Evolutionary conservation across 2,888 invertebrate genomes (phyloP), one percentile per base, ranked within the genome.

Genomic region (Cotesia congregata): DNA sequence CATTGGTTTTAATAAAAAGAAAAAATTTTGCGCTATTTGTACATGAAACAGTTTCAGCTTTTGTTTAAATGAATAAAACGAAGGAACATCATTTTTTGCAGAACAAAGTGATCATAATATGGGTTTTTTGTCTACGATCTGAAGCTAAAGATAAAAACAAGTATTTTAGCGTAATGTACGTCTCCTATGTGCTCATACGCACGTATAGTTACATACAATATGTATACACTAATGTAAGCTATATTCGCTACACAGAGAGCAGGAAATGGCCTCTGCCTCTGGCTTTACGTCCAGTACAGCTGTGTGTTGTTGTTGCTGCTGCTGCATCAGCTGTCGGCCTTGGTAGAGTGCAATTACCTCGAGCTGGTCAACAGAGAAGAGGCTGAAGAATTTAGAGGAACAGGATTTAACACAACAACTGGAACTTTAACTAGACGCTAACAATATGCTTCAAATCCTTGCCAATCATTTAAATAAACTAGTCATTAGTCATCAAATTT

Each of bases 341-440:
- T 88, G 89, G 89, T 86, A 87, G 88, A 88, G 88, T 88, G 88
- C 88, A 88, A 88, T 89, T 89, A 89, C 88, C 88, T 86, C 86
- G 84, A 83, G 38, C 87, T 81, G 81, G 83, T 80, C 82, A 82
- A 76, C 84, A 82, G 82, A 82, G 82, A 72, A 74, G 74, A 65
- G 59, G 62, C 75, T 76, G 72, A 78, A 68, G 71, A 75, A 61
- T 74, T 73, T 70, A 70, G 62, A 71, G 73, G 62, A 78, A 73
- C 73, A 39, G 76, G 75, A 75, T 71, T 50, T 50, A 50, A 50
- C 9, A 73, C 50, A 72, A 74, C 38, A 15, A 62, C 60, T 72
- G 60, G 62, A 15, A 15, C 9, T 6, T 7, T 50, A 15, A 62
- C 60, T 72, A 30, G 62, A 15, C n/a, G 3, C 9, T 7, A 12